Evolutionary conservation across 2,113 vertebrate genomes (phyloP), one percentile per base, ranked within the genome.

Genomic region (Muscicapa adusta): DNA sequence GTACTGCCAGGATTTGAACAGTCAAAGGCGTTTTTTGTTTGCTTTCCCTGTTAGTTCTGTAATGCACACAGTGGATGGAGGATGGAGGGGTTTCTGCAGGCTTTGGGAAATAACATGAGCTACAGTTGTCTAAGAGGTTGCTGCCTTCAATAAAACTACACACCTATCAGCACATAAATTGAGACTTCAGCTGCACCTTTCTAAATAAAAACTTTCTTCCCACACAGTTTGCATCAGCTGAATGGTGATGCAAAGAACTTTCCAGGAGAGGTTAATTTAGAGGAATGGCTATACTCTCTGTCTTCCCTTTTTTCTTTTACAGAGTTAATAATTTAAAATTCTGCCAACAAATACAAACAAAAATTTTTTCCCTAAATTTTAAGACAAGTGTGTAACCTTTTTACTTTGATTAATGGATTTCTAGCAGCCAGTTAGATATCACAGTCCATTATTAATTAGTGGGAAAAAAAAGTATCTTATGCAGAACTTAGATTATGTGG

Each of bases 11-110:
- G 92, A 79, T 96, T 76, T 94, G 76, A 80, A 87, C 72, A 96
- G 84, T 83, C 96, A 94, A 96, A 97, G 94, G 94, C 94, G 83
- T 74, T 53, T 89, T 86, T 33, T 83, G 63, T 95, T 94, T 56
- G 88, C 72, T 50, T 53, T 84, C 42, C 79, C 60, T 94, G 67
- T 96, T 96, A 97, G 89, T 85, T 94, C 83, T 70, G 95, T 56
- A 91, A 43, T 14, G 38, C 88, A 56, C 58, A 66, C 2, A 71
- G 48, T 33, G 58, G 77, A 36, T 22, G 36, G 53, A 61, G 74
- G 48, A 29, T 33, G 48, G 43, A 88, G 43, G 10, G 31, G 17
- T 19, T 86, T 72, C 63, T 65, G 53, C 18, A 81, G 71, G 57
- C 62, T 51, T 5, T 80, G 67, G 51, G 79, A 93, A 87, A 72